These are phyloP conservation scores for Lathamus discolor DNA, from an alignment of 2,113 vertebrate genomes.

Conservation along the genomic window DNA sequence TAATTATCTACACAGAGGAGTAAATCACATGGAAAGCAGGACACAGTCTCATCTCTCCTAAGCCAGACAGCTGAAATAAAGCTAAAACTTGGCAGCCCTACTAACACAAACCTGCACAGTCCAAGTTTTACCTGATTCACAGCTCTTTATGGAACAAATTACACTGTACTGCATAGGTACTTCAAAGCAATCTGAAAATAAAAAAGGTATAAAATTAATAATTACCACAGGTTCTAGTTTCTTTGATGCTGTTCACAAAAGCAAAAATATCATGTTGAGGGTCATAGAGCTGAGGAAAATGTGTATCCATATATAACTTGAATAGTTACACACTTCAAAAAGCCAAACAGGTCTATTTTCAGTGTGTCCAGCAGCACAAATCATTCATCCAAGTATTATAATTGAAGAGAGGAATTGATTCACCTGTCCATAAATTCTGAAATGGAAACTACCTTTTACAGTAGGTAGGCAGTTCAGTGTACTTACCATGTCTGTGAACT, in stretches of 20 bases:
- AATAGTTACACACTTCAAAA: not conserved
- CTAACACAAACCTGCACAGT: not conserved
- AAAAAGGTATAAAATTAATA: slow-evolving; percentile 26
- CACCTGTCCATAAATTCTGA: not conserved
- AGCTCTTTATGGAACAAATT: not conserved
- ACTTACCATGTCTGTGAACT: slow-evolving; percentile 45
- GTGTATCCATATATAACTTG: not conserved
- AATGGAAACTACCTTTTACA: slow-evolving; percentile 42
- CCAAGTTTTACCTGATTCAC: not conserved
- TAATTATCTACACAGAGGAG: not conserved
- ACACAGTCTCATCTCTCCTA: not conserved
- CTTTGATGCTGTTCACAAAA: not conserved
- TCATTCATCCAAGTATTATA: not conserved
- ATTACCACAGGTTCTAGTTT: not conserved
- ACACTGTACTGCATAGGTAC: not conserved
- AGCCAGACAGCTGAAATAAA: not conserved
- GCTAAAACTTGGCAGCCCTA: not conserved
- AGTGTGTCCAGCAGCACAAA: not conserved
- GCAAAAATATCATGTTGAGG: not conserved
- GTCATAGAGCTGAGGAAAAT: not conserved
- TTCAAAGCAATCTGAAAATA: slow-evolving; percentile 61
- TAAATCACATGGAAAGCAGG: not conserved
- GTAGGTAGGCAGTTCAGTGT: not conserved
- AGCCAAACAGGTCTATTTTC: not conserved
- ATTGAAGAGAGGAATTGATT: slow-evolving; percentile 38